Base-by-base conservation (phyloP, 2,113 vertebrate genomes). In the Chauna torquata region DNA sequence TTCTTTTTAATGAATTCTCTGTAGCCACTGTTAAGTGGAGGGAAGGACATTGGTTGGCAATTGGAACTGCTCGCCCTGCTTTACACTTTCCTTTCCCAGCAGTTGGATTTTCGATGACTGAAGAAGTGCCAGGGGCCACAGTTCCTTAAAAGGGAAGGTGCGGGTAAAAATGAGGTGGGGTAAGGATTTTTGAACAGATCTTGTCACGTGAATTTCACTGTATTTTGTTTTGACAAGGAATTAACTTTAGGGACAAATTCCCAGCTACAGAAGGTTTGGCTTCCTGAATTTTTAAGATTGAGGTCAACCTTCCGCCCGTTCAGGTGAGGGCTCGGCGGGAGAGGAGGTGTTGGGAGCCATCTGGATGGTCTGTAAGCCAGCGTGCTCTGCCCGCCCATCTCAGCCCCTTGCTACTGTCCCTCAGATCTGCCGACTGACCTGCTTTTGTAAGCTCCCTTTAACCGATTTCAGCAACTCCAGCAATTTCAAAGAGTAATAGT, bases 1-100 rank as follows among this genome's bases (percentile, higher is more conserved):
- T 90, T 82, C n/a, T 72, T 81, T 91, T 86, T 91, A 79, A 72
- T 50, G 9, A 20, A 8, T 36, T 89, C 68, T 89, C 61, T 65
- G 44, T 84, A 55, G 61, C 86, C 16, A 9, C 30, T 14, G 9
- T 6, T 20, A 70, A 62, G 58, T 15, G 27, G 11, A 75, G 44
- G 44, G 55, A n/a, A 71, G 15, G 36, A 23, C 0, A 1, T 78
- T 57, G 49, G n/a, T 90, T 58, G 72, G 54, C 65, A 49, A 2
- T 9, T 86, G 76, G 75, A 92, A 34, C 87, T 3, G 3, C 74
- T 93, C 32, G 30, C 47, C 47, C 86, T 66, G 36, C 32, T 86
- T 88, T 74, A 61, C 4, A 4, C 3, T 45, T 62, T 27, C 49
- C 28, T 74, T 76, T 79, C 78, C 58, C 28, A 82, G 81, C 58